Conservation (phyloP, 2,888 invertebrate genomes). For the Diogma glabrata region DNA sequence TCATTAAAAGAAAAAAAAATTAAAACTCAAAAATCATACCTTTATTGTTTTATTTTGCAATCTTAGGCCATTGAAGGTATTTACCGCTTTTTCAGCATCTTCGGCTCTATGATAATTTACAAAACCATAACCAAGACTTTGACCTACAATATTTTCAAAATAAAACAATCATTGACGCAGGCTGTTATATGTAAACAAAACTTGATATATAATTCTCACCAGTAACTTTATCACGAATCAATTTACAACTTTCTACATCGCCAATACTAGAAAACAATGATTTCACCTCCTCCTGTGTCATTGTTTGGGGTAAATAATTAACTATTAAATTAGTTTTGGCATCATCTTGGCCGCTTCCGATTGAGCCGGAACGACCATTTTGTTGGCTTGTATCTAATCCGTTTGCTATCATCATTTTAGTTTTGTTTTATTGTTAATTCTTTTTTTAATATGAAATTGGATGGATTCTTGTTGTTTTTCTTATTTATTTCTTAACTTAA, state of each 20-base stretch:
- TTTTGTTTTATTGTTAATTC: neutral
- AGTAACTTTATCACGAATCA: constrained; percentile 88
- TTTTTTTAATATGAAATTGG: constrained; percentile 4
- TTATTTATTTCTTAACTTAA: neutral
- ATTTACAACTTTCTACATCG: constrained; percentile 89
- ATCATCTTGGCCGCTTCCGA: constrained; percentile 32
- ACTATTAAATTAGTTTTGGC: constrained; percentile 71
- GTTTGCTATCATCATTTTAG: constrained; percentile 23
- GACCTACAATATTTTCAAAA: constrained; percentile 44
- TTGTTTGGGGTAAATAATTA: constrained; percentile 85
- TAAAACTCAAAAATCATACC: no score
- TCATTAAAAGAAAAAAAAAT: no score
- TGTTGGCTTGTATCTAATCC: constrained; percentile 25
- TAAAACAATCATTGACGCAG: neutral
- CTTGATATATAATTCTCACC: constrained; percentile 46
- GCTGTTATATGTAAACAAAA: neutral
- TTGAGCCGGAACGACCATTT: constrained; percentile 26
- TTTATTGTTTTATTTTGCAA: constrained; percentile 85
- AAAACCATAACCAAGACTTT: constrained; percentile 82
- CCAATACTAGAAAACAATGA: constrained; percentile 84
- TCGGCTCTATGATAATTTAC: constrained; percentile 75
- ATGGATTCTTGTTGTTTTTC: neutral
- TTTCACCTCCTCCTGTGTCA: constrained; percentile 86
- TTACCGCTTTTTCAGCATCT: constrained; percentile 77
- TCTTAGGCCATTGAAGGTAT: constrained; percentile 70